These are phyloP conservation scores for Dicrostonyx torquatus DNA, from an alignment of 2,797 vertebrate genomes.

Conservation along the genomic window DNA sequence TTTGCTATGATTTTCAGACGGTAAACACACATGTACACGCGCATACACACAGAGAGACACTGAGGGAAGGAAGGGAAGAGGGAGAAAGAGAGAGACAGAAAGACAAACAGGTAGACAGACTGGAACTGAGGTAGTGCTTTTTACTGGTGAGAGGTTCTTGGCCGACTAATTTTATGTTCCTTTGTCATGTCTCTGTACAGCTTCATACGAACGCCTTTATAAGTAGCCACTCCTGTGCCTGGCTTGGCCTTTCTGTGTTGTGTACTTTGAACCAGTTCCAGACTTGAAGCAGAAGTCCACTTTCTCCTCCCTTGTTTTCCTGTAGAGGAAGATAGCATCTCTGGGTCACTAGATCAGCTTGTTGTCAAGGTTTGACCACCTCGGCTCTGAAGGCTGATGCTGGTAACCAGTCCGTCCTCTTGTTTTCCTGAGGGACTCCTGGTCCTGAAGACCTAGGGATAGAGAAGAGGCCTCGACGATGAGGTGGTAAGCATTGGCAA, in stretches of 20 bases:
- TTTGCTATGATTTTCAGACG: background rate
- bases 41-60: background rate
- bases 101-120: background rate
- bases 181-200: background rate
- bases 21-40: background rate
- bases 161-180: background rate
- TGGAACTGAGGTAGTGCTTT: background rate
- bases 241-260: accelerated
- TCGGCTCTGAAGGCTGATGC: background rate
- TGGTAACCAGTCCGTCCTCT: background rate
- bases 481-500: background rate
- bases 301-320: background rate
- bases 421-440: background rate
- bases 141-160: background rate
- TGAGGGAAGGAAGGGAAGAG: background rate
- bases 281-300: background rate
- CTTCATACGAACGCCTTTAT: background rate
- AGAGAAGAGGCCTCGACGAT: background rate
- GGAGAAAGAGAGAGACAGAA: background rate
- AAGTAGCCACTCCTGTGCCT: background rate
- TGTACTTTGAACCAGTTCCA: background rate
- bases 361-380: background rate
- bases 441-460: background rate
- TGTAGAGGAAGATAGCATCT: background rate
- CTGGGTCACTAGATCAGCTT: background rate